Conservation (phyloP, 2,888 invertebrate species). For the Artemia sinica region DNA sequence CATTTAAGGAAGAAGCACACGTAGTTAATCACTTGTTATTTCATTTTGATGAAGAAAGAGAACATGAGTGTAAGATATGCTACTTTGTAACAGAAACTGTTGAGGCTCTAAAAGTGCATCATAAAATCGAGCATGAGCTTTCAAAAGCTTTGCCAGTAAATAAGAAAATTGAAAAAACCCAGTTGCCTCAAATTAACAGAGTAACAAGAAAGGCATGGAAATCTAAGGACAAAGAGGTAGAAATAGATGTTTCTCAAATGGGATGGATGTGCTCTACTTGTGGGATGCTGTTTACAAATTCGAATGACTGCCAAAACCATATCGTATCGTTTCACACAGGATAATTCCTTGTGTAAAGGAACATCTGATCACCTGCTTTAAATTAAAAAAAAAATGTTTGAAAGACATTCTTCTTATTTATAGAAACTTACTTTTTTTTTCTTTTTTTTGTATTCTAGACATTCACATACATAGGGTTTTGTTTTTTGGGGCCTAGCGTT, state of each 20-base stretch:
- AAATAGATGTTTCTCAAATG: neutral
- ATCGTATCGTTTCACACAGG: neutral
- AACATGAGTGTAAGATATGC: neutral
- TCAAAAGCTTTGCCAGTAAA: neutral
- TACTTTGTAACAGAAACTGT: neutral
- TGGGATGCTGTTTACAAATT: neutral
- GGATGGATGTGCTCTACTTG: conserved; percentile 6
- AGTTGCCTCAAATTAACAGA: neutral
- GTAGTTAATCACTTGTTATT: neutral
- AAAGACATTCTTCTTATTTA: no score
- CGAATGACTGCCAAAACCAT: neutral
- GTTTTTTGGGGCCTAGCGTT: no score
- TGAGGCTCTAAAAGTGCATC: neutral
- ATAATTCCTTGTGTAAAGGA: no score
- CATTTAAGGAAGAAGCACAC: neutral
- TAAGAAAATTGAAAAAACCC: neutral
- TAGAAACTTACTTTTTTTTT: no score
- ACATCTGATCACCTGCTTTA: no score
- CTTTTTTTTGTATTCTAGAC: no score
- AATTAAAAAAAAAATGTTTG: no score
- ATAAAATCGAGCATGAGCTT: conserved; percentile 7
- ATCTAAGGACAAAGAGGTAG: conserved; percentile 4
- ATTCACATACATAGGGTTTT: no score
- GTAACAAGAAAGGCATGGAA: neutral
- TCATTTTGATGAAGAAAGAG: neutral